phyloP scores from a whole-genome alignment of 2,797 vertebrate genomes.

The Vireo griseus region DNA sequence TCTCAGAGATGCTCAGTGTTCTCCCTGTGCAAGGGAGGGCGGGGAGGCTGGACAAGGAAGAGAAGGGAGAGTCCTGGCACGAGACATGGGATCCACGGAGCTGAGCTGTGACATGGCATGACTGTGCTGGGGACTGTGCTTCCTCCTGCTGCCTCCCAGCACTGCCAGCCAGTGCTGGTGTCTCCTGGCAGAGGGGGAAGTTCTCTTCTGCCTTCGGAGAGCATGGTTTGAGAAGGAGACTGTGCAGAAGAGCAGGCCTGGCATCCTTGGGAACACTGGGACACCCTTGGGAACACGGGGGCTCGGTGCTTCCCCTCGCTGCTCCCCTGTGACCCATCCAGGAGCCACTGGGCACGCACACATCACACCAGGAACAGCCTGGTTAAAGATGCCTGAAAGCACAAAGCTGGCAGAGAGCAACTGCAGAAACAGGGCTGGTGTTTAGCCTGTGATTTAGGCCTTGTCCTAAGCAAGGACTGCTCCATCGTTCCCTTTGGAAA shows the following conservation, averaged over 20 bases:
- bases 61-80: not conserved
- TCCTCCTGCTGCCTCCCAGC: not conserved
- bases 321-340: fast-evolving
- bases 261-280: not conserved
- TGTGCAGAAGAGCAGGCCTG: not conserved
- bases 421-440: not conserved
- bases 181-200: not conserved
- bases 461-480: not conserved
- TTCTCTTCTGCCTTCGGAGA: not conserved
- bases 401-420: not conserved
- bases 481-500: not conserved
- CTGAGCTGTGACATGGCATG: fast-evolving
- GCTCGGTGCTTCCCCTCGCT: fast-evolving
- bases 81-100: fast-evolving
- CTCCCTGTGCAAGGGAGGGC: not conserved
- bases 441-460: not conserved
- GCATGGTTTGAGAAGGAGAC: not conserved
- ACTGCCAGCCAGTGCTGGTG: fast-evolving
- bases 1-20: fast-evolving
- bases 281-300: not conserved
- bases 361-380: not conserved
- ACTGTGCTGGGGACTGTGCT: fast-evolving
- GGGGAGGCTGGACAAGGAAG: not conserved
- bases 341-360: not conserved
- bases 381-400: not conserved